Conservation (phyloP, 2,113 vertebrate genomes). For the Budorcas taxicolor region DNA sequence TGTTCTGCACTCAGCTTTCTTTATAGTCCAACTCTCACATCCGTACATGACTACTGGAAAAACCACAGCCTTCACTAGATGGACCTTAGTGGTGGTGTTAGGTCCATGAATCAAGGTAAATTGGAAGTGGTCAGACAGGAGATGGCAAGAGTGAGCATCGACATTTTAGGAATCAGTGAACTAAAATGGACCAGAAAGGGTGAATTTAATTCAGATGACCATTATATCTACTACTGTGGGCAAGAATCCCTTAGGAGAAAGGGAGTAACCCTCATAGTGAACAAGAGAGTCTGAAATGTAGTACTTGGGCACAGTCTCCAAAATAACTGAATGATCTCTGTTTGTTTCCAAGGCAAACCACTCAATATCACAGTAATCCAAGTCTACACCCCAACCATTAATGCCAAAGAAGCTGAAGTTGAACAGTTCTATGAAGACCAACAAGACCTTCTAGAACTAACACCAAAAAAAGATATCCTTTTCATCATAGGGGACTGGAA, state of each 20-base stretch:
- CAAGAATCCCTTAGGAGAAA: not conserved
- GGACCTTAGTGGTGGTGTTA: not conserved
- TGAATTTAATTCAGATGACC: not conserved
- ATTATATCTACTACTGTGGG: not conserved
- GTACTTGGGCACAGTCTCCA: not conserved
- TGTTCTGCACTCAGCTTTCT: not conserved
- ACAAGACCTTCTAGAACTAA: not conserved
- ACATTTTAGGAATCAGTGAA: not conserved
- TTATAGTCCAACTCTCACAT: not conserved
- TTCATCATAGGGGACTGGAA: not conserved
- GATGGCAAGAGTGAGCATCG: not conserved
- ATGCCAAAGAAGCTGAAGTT: not conserved
- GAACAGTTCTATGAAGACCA: not conserved
- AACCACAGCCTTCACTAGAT: not conserved
- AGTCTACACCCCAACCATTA: not conserved
- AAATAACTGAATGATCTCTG: not conserved
- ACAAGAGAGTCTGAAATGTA: not conserved
- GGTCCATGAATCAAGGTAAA: not conserved
- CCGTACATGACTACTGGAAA: not conserved
- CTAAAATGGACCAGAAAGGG: not conserved
- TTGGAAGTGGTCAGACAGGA: not conserved
- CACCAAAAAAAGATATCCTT: not conserved
- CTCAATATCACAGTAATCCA: not conserved
- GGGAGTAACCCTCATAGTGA: not conserved
- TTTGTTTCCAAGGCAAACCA: not conserved